Base-by-base conservation (phyloP, 2,113 vertebrate species). In the Vulpes lagopus region DNA sequence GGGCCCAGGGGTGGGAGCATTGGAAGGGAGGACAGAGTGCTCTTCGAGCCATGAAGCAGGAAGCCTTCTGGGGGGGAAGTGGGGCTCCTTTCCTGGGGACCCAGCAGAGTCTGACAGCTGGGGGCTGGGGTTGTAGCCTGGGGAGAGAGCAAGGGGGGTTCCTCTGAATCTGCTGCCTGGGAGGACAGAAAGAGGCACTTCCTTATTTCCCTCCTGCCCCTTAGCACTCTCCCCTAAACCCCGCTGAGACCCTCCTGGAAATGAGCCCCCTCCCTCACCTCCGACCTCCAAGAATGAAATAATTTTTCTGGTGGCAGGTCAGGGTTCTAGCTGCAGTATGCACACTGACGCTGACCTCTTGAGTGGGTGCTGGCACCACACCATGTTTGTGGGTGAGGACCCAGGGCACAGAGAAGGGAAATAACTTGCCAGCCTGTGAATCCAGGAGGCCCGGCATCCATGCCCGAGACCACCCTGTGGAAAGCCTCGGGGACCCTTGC, bases 221-320 rank as follows among this genome's bases (percentile, higher is more conserved):
- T 51, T 5, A 17, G 12, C 86, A 5, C 12, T n/a, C 5, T 78
- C 38, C 2, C 87, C 38, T 17, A 16, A 25, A 2, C 12, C 1
- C 57, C 16, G 38, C 38, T 5, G 57, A n/a, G 59, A 49, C 43
- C 22, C 12, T 64, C 32, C 22, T 5, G 19, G 57, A 89, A 51
- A 15, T n/a, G 38, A 78, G 71, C 57, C 12, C 20, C 35, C 30
- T 32, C 32, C 32, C 67, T 25, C 7, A 30, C 59, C 43, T 79
- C 59, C n/a, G 43, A 25, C 73, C 19, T 51, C 9, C 8, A 11
- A 22, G 12, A 23, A 17, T 11, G 30, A 9, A 35, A 30, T 73
- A 11, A 22, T 38, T 38, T 25, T 25, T 4, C 1, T 0, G 1
- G 23, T 22, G n/a, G 67, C 3, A 12, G 19, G 8, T 78, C 15